Evolutionary conservation across 2,888 invertebrate species (phyloP).

Genomic region (Euproctis similis): DNA sequence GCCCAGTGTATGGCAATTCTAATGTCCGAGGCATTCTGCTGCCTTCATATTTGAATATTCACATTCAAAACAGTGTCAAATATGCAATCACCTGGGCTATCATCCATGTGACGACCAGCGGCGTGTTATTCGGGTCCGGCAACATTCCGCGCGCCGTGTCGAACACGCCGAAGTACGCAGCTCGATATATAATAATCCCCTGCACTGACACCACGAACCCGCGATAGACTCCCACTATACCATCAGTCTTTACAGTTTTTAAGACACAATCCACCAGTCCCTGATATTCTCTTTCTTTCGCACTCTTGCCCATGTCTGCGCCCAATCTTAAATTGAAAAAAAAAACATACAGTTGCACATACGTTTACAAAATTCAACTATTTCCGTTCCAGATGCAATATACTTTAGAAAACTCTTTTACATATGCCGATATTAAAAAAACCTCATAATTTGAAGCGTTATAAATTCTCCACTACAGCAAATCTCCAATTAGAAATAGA

Average conservation of each 20-base stretch:
- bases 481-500: too few species aligned
- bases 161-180: slow-evolving; percentile 95
- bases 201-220: slow-evolving; percentile 96
- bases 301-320: slow-evolving; percentile 90
- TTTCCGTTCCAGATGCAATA: too few species aligned
- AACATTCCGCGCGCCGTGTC: slow-evolving; percentile 94
- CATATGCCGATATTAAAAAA: too few species aligned
- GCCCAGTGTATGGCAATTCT: too few species aligned
- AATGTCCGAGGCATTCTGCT: too few species aligned
- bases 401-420: too few species aligned
- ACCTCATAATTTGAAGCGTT: too few species aligned
- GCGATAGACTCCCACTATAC: slow-evolving; percentile 88
- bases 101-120: slow-evolving; percentile 91
- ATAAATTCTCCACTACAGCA: too few species aligned
- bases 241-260: slow-evolving; percentile 90
- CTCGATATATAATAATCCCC: slow-evolving; percentile 96
- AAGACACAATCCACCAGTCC: slow-evolving; percentile 89
- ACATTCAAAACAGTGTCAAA: too few species aligned
- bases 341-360: too few species aligned
- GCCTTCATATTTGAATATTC: too few species aligned
- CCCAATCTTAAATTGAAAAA: slow-evolving; percentile 60
- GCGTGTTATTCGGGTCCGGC: slow-evolving; percentile 92
- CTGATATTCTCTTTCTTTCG: slow-evolving; percentile 71
- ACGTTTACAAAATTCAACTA: too few species aligned
- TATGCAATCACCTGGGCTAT: slow-evolving; percentile 81